phyloP scores from a whole-genome alignment of 2,888 invertebrate genomes.

The Heliconius ismenius region DNA sequence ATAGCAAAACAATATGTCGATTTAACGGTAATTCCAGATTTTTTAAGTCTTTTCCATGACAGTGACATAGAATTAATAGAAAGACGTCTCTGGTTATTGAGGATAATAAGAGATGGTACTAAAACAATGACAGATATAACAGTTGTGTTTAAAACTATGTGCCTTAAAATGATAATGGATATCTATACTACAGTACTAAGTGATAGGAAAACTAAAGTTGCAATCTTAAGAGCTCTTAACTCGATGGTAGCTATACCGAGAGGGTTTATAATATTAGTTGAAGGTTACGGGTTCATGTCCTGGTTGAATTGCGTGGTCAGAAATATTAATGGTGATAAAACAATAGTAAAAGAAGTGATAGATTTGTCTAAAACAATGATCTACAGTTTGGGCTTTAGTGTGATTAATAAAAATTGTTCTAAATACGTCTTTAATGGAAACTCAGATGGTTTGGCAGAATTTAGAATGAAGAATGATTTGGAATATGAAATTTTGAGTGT shows the following conservation, averaged over 20 bases:
- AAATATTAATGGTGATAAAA: constrained; percentile 57
- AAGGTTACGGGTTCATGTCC: constrained; percentile 85
- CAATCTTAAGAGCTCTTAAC: constrained; percentile 85
- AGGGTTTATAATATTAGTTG: constrained; percentile 84
- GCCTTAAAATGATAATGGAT: constrained; percentile 89
- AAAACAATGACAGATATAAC: constrained; percentile 88
- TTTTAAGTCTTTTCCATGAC: constrained; percentile 91
- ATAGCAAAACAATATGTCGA: constrained; percentile 89
- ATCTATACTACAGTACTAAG: constrained; percentile 84
- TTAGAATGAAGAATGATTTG: constrained; percentile 66
- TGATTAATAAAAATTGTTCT: constrained; percentile 56
- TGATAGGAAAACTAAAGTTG: constrained; percentile 83
- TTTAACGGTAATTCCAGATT: constrained; percentile 91
- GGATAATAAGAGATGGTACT: constrained; percentile 88
- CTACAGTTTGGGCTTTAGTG: constrained; percentile 59
- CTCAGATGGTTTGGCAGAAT: constrained; percentile 52
- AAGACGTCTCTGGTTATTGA: constrained; percentile 89
- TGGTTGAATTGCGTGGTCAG: constrained; percentile 82
- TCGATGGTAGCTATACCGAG: constrained; percentile 84
- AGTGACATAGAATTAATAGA: constrained; percentile 85
- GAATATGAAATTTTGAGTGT: constrained; percentile 66
- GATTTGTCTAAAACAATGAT: constrained; percentile 59
- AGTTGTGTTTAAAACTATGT: constrained; percentile 86
- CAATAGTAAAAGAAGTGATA: constrained; percentile 55
- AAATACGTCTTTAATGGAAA: constrained; percentile 50